phyloP scores from a whole-genome alignment of 1,140 invertebrate species.

The Caenorhabditis brenneri region DNA sequence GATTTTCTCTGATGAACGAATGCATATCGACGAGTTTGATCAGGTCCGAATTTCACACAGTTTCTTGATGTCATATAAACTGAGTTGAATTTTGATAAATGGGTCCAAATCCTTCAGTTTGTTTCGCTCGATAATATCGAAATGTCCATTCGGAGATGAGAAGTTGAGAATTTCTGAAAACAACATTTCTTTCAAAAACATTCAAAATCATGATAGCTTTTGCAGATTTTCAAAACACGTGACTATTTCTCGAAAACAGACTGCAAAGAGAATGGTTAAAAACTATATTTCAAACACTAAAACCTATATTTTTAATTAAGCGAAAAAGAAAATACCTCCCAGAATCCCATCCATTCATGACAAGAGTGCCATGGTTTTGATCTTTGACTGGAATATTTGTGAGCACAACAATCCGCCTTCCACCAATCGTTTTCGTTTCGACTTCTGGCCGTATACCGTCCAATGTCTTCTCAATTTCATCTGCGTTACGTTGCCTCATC shows the following conservation, averaged over 20 bases:
- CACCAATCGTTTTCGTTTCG: constrained; percentile 1
- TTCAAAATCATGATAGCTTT: too few relatives aligned
- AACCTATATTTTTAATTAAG: too few relatives aligned
- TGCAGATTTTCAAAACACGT: too few relatives aligned
- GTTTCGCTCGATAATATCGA: constrained; percentile 42
- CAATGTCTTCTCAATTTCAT: constrained; percentile 1
- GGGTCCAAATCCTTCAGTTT: neutral
- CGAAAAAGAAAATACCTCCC: constrained; percentile 6
- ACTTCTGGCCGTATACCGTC: neutral
- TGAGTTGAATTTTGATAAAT: neutral
- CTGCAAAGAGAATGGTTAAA: too few relatives aligned
- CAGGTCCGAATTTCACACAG: constrained; percentile 1
- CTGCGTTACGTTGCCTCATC: neutral
- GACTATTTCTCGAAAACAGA: too few relatives aligned
- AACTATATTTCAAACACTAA: too few relatives aligned
- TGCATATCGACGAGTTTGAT: constrained; percentile 48
- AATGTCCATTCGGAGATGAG: constrained; percentile 61
- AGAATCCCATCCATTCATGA: constrained; percentile 48
- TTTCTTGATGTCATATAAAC: constrained; percentile 6
- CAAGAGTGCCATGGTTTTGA: neutral
- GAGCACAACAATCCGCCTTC: constrained; percentile 28
- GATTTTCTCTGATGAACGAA: constrained; percentile 35
- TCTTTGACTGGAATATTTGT: constrained; percentile 21
- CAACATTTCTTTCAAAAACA: too few relatives aligned
- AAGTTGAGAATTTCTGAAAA: constrained; percentile 47